phyloP scores from a whole-genome alignment of 1,140 invertebrate species.

The Hermatobates lingyangjiaoensis region DNA sequence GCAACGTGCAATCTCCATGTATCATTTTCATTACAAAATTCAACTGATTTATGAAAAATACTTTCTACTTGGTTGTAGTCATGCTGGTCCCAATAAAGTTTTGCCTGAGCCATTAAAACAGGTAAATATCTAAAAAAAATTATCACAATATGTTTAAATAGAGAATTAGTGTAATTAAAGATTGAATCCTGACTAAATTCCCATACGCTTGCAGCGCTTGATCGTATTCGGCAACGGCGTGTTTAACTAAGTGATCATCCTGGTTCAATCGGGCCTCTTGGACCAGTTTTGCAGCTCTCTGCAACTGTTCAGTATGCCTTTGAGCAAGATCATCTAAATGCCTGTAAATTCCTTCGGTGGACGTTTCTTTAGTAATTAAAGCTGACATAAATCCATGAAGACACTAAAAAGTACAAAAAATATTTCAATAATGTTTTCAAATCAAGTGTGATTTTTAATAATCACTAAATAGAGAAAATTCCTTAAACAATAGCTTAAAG shows the following conservation, averaged over 20 bases:
- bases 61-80: conserved; percentile 90
- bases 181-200: background rate
- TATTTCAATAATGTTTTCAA: no score
- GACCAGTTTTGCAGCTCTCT: conserved; percentile 83
- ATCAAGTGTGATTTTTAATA: no score
- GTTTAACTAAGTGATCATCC: conserved; percentile 75
- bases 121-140: conserved; percentile 47
- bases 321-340: conserved; percentile 92
- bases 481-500: no score
- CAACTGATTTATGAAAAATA: conserved; percentile 87
- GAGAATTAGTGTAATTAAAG: background rate
- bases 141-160: background rate
- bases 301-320: conserved; percentile 70
- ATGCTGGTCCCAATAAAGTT: conserved; percentile 96
- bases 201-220: background rate
- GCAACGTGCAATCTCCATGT: conserved; percentile 95
- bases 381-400: conserved; percentile 82
- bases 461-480: no score
- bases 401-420: conserved; percentile 36
- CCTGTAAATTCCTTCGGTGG: conserved; percentile 88
- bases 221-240: conserved; percentile 81
- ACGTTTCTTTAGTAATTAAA: conserved; percentile 91
- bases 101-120: conserved; percentile 95
- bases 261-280: conserved; percentile 75
- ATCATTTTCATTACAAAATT: conserved; percentile 95